A percentile compares a stretch with the other conserved stretches of the same genome.
Conservation (phyloP, 2,113 vertebrate genomes). For the Cebus imitator region DNA sequence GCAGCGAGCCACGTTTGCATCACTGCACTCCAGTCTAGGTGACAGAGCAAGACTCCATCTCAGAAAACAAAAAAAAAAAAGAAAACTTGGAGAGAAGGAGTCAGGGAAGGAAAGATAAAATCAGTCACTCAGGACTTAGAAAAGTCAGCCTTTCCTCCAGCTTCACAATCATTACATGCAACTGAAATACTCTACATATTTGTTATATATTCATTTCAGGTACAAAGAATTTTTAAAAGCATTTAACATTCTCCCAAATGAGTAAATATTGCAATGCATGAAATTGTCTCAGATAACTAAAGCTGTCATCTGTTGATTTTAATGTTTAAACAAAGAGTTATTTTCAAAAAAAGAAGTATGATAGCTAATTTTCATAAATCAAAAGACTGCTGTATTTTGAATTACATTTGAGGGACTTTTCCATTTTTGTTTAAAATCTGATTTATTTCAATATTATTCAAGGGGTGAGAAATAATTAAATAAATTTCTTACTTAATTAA, state of each 20-base stretch:
- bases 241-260: neutral
- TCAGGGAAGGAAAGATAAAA: neutral
- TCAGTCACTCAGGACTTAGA: neutral
- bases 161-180: neutral
- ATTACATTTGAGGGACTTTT: neutral
- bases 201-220: neutral
- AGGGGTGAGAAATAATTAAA: neutral
- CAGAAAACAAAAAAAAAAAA: too few relatives aligned
- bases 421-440: neutral
- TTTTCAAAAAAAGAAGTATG: neutral
- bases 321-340: slow-evolving; percentile 39
- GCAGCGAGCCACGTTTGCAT: too few relatives aligned
- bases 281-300: neutral
- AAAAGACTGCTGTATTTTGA: neutral
- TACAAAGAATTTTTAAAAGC: neutral
- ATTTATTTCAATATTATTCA: slow-evolving; percentile 3
- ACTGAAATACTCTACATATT: neutral
- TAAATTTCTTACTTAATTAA: slow-evolving; percentile 1
- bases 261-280: neutral
- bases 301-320: neutral
- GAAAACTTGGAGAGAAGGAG: neutral
- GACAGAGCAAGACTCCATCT: too few relatives aligned
- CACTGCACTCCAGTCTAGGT: too few relatives aligned
- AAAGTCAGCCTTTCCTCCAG: neutral
- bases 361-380: slow-evolving; percentile 34